These are phyloP conservation scores for Zenarchopterus dispar DNA, from an alignment of 2,797 vertebrate genomes.

Conservation along the genomic window DNA sequence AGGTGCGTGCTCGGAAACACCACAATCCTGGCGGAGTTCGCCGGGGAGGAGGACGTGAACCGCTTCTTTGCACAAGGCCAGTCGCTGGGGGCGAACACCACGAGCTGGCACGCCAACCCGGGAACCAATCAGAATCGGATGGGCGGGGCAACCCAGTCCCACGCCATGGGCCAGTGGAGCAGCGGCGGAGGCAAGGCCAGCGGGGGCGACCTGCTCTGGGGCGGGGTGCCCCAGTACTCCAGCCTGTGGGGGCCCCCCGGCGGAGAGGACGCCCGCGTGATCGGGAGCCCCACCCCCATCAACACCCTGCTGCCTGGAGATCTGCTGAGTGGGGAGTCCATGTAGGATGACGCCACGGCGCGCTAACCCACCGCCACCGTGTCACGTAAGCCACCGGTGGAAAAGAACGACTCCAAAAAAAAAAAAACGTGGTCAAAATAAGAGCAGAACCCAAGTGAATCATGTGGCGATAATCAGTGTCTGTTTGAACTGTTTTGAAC, in stretches of 20 bases:
- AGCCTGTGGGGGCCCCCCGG: constrained; percentile 95
- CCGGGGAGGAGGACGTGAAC: constrained; percentile 98
- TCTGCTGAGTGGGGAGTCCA: constrained; percentile 95
- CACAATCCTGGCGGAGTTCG: constrained; percentile 98
- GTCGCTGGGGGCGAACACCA: constrained; percentile 90
- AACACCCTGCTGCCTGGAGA: constrained; percentile 96
- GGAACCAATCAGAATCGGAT: constrained; percentile 89
- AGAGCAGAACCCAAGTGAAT: constrained; percentile 80
- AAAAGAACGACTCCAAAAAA: constrained; percentile 16
- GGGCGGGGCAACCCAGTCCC: constrained; percentile 85
- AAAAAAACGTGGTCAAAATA: constrained; percentile 44
- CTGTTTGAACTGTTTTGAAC: constrained; percentile 72
- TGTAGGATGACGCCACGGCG: constrained; percentile 80
- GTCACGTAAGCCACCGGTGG: constrained; percentile 50
- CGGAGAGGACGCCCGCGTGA: constrained; percentile 89
- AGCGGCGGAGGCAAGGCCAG: constrained; percentile 86
- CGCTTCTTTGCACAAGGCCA: constrained; percentile 99
- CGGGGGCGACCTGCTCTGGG: constrained; percentile 93
- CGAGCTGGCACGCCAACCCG: constrained; percentile 94
- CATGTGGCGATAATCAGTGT: constrained; percentile 87
- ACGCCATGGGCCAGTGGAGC: constrained; percentile 91
- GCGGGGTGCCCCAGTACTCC: constrained; percentile 93
- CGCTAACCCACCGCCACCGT: constrained; percentile 49
- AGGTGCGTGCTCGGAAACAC: constrained; percentile 99
- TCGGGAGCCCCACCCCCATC: constrained; percentile 93